Base-by-base conservation (phyloP, 1,140 invertebrate genomes). In the Maconellicoccus hirsutus region DNA sequence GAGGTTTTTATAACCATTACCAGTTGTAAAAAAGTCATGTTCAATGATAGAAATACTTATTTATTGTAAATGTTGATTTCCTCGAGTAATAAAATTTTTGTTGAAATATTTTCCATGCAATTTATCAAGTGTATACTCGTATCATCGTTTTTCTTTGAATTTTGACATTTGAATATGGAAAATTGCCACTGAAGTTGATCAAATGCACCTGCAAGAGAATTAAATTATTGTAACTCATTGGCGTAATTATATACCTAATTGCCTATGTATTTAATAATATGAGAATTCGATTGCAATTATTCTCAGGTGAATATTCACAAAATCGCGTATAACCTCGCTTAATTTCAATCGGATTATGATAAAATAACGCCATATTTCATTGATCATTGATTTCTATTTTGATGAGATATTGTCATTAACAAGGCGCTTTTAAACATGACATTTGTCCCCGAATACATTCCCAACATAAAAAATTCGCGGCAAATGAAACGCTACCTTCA, bases 51-150 rank as follows among this genome's bases (percentile, higher is more conserved):
- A n/a, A n/a, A 33, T 6, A 33, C 4, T 33, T 33, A 33, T 33
- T 3, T 12, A 33, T 33, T 33, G 29, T 33, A 33, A 33, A 33
- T 33, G 3, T 33, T 33, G 29, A 33, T 33, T 33, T 33, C 29
- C 16, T 52, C 10, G 16, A 66, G 4, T 66, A n/a, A n/a, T n/a
- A 66, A 66, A 66, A 25, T 10, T 66, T 66, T 66, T 66, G 61
- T 66, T 66, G 25, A 66, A 66, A 66, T 23, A 25, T 66, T 10
- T 25, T 66, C 3, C n/a, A n/a, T 25, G 22, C 25, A 23, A 4
- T 66, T 66, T 66, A 66, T 23, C 16, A 23, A 8, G 16, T 3
- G 6, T 19, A 8, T 52, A 16, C n/a, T 3, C 6, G 42, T 8
- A 52, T 8, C 4, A 3, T 16, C 2, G n/a, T 52, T 52, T 52